Conservation (phyloP, 2,797 vertebrate species). For the Rhynchotus rufescens region DNA sequence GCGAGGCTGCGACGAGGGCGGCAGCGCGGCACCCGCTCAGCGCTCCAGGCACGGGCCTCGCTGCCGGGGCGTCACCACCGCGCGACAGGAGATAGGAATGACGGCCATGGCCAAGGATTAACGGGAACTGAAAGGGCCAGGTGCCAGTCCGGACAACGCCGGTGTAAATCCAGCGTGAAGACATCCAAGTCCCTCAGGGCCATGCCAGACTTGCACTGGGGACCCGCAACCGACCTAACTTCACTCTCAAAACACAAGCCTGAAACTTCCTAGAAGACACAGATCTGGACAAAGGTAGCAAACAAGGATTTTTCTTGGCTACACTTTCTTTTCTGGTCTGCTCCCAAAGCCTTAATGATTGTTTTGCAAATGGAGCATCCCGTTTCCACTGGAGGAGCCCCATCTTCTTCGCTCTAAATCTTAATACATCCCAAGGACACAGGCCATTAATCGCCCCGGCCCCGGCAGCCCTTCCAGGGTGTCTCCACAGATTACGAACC, state of each 20-base stretch:
- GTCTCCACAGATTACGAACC: fast-evolving
- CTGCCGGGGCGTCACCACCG: background rate
- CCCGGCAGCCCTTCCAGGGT: background rate
- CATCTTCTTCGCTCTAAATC: background rate
- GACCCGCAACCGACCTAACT: background rate
- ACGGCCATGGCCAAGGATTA: background rate
- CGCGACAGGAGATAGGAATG: background rate
- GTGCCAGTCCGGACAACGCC: background rate
- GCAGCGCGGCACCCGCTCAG: background rate
- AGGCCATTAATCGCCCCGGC: background rate
- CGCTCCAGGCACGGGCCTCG: background rate
- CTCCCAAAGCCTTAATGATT: background rate
- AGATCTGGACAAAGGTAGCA: background rate
- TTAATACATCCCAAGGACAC: background rate
- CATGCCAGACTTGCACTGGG: background rate
- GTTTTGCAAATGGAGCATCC: background rate
- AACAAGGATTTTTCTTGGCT: background rate
- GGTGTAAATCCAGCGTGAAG: background rate
- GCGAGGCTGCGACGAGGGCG: background rate
- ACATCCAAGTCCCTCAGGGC: background rate
- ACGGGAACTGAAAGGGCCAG: background rate
- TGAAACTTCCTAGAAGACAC: background rate
- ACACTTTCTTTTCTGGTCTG: background rate
- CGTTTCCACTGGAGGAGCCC: background rate
- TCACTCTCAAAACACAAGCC: background rate